These are phyloP conservation scores for Psittacula cyanocephala DNA, from an alignment of 2,113 vertebrate genomes.

Conservation along the genomic window DNA sequence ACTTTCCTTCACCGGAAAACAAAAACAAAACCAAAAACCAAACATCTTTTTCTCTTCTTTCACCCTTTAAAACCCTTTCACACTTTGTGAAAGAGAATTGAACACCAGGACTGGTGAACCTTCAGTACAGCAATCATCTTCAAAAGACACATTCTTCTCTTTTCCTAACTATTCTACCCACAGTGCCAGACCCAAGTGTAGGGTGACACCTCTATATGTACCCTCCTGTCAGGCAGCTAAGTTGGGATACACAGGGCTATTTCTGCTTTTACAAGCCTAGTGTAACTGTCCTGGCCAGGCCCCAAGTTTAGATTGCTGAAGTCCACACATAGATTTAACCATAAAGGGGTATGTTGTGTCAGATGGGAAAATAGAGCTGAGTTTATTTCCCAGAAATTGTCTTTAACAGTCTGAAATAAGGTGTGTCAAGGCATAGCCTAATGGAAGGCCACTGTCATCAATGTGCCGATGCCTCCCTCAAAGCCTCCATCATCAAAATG, in stretches of 20 bases:
- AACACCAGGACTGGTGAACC: not conserved
- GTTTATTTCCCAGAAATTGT: not conserved
- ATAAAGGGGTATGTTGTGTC: not conserved
- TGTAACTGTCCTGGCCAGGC: not conserved
- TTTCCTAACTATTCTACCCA: not conserved
- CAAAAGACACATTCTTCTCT: not conserved
- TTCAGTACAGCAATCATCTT: not conserved
- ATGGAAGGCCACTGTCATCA: not conserved
- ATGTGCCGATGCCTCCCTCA: not conserved
- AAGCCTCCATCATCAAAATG: not conserved
- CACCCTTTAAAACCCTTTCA: not conserved
- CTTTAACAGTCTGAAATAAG: not conserved
- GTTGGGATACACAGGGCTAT: not conserved
- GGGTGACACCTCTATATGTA: not conserved
- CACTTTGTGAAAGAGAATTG: not conserved
- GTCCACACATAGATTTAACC: not conserved
- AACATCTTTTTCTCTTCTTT: not conserved
- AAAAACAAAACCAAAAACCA: not conserved
- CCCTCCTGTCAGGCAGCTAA: not conserved
- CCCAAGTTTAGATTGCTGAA: not conserved
- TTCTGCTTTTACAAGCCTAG: not conserved
- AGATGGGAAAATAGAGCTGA: not conserved
- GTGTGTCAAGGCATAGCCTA: not conserved
- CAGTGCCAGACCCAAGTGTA: not conserved
- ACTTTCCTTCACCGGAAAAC: not conserved